These are phyloP conservation scores for Cepaea nemoralis DNA, from an alignment of 1,140 invertebrate genomes.

Conservation along the genomic window DNA sequence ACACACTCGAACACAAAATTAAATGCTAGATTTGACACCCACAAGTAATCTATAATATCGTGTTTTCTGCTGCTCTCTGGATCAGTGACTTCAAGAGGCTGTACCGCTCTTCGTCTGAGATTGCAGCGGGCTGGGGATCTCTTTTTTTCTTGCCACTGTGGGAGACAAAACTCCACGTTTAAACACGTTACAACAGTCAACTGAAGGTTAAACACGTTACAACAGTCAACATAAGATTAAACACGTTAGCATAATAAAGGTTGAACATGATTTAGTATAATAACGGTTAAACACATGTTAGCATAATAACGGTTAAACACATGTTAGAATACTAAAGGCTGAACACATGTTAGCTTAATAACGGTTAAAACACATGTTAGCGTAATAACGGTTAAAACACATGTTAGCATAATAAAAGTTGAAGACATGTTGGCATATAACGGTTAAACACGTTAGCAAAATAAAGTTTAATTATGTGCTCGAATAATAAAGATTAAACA, in stretches of 20 bases:
- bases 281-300: background rate
- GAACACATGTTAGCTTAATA: too few relatives aligned
- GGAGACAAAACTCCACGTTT: too few relatives aligned
- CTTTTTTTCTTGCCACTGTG: constrained; percentile 48
- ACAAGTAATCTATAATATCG: background rate
- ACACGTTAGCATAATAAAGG: background rate
- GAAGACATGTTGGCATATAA: too few relatives aligned
- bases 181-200: background rate
- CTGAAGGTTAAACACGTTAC: background rate
- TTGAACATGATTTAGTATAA: background rate
- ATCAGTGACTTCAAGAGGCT: constrained; percentile 34
- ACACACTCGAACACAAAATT: too few relatives aligned
- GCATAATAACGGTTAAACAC: background rate
- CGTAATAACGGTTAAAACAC: too few relatives aligned
- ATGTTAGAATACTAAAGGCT: too few relatives aligned
- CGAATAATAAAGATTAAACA: too few relatives aligned
- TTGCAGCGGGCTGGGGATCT: constrained; percentile 12
- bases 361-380: too few relatives aligned
- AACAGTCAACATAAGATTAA: background rate
- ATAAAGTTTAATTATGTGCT: too few relatives aligned
- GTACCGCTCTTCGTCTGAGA: constrained; percentile 39
- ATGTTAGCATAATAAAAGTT: too few relatives aligned
- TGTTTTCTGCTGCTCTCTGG: constrained; percentile 39
- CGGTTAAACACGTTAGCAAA: too few relatives aligned
- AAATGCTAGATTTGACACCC: too few relatives aligned